These are phyloP conservation scores for Actinostola sp. DNA, from an alignment of 92 coral and sea anemone genomes.

Conservation along the genomic window DNA sequence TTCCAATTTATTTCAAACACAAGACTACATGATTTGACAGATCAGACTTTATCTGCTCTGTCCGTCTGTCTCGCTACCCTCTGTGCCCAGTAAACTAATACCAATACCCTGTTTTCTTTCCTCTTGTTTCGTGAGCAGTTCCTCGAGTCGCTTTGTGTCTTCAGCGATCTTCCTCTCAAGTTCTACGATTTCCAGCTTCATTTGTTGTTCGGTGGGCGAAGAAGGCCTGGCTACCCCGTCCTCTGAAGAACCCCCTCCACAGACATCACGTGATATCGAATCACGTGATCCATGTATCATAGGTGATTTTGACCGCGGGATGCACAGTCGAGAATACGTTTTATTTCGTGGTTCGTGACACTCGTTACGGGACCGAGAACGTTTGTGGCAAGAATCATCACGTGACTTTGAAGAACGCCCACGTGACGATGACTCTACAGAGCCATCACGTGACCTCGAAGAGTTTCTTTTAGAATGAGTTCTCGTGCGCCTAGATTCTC, in stretches of 20 bases:
- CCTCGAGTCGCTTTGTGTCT: constrained; percentile 64
- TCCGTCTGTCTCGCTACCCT: constrained; percentile 15
- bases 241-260: neutral
- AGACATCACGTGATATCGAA: no score
- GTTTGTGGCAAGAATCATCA: constrained; percentile 9
- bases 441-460: constrained; percentile 19
- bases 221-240: constrained; percentile 9
- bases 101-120: constrained; percentile 16
- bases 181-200: constrained; percentile 80
- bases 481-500: constrained; percentile 6
- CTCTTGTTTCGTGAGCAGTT: constrained; percentile 66
- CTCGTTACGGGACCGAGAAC: constrained; percentile 4
- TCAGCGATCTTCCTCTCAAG: constrained; percentile 71
- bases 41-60: constrained; percentile 26
- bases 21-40: neutral
- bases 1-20: neutral
- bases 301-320: constrained; percentile 17
- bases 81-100: neutral
- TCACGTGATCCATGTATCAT: neutral
- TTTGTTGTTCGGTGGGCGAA: constrained; percentile 60
- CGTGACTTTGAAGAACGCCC: constrained; percentile 14
- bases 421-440: neutral
- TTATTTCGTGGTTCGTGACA: neutral
- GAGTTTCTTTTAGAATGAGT: constrained; percentile 1
- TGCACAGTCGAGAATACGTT: neutral